These are phyloP conservation scores for Hippocampus comes DNA, from an alignment of 2,113 vertebrate genomes.

Conservation along the genomic window DNA sequence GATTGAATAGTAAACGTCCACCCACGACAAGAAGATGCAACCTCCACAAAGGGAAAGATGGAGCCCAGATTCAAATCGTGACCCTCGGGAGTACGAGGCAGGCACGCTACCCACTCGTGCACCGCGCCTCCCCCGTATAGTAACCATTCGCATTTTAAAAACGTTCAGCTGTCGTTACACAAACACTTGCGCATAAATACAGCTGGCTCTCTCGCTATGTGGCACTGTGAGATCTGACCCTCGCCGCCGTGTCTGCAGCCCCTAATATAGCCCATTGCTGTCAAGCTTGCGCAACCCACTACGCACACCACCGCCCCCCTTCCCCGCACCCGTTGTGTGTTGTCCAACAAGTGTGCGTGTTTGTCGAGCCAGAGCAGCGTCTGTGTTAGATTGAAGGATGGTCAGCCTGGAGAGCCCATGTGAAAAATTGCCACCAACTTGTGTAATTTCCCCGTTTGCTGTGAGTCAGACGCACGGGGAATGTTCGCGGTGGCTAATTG, in stretches of 20 bases:
- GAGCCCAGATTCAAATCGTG: background rate
- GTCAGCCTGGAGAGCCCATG: slow-evolving; percentile 59
- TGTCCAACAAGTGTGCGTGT: slow-evolving; percentile 37
- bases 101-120: background rate
- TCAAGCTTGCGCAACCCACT: slow-evolving; percentile 33
- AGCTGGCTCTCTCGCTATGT: slow-evolving; percentile 60
- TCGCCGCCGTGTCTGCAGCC: slow-evolving; percentile 58
- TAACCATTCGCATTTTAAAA: slow-evolving; percentile 29
- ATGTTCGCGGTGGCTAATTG: background rate
- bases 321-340: slow-evolving; percentile 19
- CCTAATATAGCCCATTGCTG: slow-evolving; percentile 68
- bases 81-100: background rate
- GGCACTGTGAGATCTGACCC: slow-evolving; percentile 64
- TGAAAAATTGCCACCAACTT: slow-evolving; percentile 65
- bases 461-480: slow-evolving; percentile 48
- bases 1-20: no score
- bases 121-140: background rate
- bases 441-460: slow-evolving; percentile 71
- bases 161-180: slow-evolving; percentile 54
- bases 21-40: background rate
- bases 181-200: slow-evolving; percentile 27
- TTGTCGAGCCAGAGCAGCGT: slow-evolving; percentile 25
- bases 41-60: background rate
- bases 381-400: slow-evolving; percentile 18
- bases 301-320: slow-evolving; percentile 20